A percentile compares a stretch with the other conserved stretches of the same genome.
These are phyloP conservation scores for Lypha dubia DNA, from an alignment of 2,888 invertebrate genomes.

Conservation along the genomic window DNA sequence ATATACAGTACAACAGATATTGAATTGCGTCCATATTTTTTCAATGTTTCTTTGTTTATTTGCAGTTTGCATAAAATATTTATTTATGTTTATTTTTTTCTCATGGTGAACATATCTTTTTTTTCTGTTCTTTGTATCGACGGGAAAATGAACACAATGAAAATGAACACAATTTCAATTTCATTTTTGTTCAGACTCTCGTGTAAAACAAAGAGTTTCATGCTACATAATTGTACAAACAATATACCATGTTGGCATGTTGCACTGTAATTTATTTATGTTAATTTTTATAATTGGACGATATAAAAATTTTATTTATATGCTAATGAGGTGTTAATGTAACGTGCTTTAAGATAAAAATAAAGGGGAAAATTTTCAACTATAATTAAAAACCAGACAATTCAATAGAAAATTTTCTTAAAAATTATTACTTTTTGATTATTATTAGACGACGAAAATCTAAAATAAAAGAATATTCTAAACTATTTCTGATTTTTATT, in stretches of 20 bases:
- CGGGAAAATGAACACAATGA: slow-evolving; percentile 24
- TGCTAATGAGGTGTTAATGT: slow-evolving; percentile 64
- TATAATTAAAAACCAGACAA: no score
- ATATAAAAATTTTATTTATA: slow-evolving; percentile 56
- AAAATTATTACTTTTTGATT: no score
- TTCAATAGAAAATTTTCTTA: no score
- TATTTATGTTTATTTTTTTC: slow-evolving; percentile 2
- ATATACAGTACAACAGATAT: neutral
- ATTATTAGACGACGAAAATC: no score
- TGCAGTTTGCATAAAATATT: slow-evolving; percentile 6
- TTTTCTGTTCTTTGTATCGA: no score
- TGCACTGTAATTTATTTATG: slow-evolving; percentile 25
- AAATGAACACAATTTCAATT: no score
- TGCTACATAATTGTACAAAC: slow-evolving; percentile 6
- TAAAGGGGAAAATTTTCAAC: neutral
- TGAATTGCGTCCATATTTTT: slow-evolving; percentile 2
- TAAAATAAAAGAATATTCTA: no score
- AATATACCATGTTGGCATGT: slow-evolving; percentile 12
- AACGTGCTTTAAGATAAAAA: slow-evolving; percentile 20
- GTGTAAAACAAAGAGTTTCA: slow-evolving; percentile 23
- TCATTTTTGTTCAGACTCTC: slow-evolving; percentile 1
- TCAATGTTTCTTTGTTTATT: slow-evolving; percentile 3
- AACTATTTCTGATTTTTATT: no score
- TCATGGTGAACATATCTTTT: slow-evolving; percentile 25
- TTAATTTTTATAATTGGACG: slow-evolving; percentile 46